Base-by-base conservation (phyloP, 1,140 invertebrate genomes). In the Microplitis mediator region DNA sequence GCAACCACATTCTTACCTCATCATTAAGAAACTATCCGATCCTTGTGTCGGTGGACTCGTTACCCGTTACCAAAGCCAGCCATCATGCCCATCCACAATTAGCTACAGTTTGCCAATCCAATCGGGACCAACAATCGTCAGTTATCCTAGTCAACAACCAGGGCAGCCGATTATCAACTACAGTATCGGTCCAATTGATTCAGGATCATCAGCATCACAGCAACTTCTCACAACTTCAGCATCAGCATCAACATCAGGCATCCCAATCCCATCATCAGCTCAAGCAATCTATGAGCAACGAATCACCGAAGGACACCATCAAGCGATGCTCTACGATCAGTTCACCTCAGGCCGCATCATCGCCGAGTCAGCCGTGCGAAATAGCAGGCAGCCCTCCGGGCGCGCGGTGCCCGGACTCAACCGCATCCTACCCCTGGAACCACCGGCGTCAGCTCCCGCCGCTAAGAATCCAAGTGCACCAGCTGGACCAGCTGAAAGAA, bases 11-110 rank as follows among this genome's bases (percentile, higher is more conserved):
- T 82, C 79, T 64, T 81, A 83, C 64, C 78, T 85, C 75, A 80
- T 85, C 70, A 75, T 84, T 75, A 82, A 85, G 61, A 82, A 84
- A 31, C 23, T 72, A 31, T 67, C 65, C 65, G 62, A 76, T 79
- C 76, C 34, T 78, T 61, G 80, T 77, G 36, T 61, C 58, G 63
- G 56, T 52, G 69, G 52, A 66, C 34, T 51, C 50, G 60, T 50
- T n/a, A 23, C 39, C 39, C 39, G 56, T 16, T 52, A 34, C 50
- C n/a, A 31, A 60, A 66, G 11, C 58, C 51, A 72, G 4, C 8
- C 36, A 31, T n/a, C 14, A 58, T 51, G 35, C 31, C 62, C 45
- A n/a, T 51, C 23, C 8, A 39, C 13, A 39, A 11, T 50, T 8
- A n/a, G 50, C 60, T 62, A 71, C 60, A 71, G 23, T 50, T 8